Conservation (phyloP, 2,888 invertebrate genomes). For the Laspeyria flexula region DNA sequence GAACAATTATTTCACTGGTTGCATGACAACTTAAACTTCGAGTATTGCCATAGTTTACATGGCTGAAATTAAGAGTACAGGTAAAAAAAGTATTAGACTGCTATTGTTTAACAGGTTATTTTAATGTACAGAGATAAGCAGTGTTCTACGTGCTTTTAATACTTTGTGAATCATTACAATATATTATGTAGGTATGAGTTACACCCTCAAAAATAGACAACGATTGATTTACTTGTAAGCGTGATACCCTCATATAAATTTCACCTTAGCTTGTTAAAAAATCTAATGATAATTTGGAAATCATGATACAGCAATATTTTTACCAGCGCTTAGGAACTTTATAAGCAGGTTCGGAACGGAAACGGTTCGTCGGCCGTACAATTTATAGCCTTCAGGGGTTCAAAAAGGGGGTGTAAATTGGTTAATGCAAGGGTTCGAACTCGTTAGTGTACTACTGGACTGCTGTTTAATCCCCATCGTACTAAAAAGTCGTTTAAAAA, state of each 20-base stretch:
- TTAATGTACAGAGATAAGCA: too few species aligned
- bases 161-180: too few species aligned
- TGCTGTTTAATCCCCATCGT: constrained; percentile 25
- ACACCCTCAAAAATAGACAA: constrained; percentile 26
- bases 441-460: constrained; percentile 33
- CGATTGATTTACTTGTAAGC: constrained; percentile 27
- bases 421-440: constrained; percentile 51
- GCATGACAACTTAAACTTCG: too few species aligned
- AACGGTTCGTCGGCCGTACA: constrained; percentile 75
- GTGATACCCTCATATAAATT: constrained; percentile 37
- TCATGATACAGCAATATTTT: constrained; percentile 63
- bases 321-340: constrained; percentile 55
- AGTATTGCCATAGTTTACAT: too few species aligned
- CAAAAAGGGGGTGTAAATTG: constrained; percentile 57
- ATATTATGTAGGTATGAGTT: too few species aligned
- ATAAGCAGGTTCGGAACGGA: constrained; percentile 74
- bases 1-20: too few species aligned
- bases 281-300: constrained; percentile 43
- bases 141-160: too few species aligned
- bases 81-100: too few species aligned
- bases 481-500: constrained; percentile 31
- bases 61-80: too few species aligned
- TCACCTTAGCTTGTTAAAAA: constrained; percentile 37
- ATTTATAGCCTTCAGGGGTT: constrained; percentile 58
- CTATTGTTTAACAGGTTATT: too few species aligned